Conservation (phyloP, 2,888 invertebrate genomes). For the Tanypteryx hageni region DNA sequence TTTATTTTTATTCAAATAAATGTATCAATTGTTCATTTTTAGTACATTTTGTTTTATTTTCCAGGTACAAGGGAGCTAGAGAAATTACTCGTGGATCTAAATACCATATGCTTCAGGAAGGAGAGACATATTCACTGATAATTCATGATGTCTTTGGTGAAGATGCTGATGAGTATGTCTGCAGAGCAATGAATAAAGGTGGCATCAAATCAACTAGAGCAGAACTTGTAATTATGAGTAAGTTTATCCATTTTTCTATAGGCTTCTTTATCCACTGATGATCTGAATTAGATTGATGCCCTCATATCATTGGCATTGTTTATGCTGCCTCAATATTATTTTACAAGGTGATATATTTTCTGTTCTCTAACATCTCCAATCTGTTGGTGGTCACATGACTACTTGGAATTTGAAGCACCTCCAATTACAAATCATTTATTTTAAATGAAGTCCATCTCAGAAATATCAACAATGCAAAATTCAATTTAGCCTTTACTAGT, state of each 20-base stretch:
- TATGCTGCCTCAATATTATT: neutral
- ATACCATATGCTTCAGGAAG: constrained; percentile 94
- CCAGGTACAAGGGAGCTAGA: constrained; percentile 94
- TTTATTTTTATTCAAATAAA: too few species aligned
- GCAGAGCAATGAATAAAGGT: constrained; percentile 95
- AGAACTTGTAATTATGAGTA: constrained; percentile 96
- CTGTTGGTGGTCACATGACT: too few species aligned
- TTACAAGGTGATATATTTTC: neutral
- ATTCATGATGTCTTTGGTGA: constrained; percentile 97
- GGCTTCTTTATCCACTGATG: too few species aligned
- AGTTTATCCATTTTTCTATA: constrained; percentile 74
- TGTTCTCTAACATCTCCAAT: neutral
- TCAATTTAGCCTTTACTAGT: too few species aligned
- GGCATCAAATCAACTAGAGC: constrained; percentile 97
- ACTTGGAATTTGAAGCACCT: too few species aligned
- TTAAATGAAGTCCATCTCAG: too few species aligned
- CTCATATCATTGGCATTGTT: neutral
- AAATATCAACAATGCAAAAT: too few species aligned
- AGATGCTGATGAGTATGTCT: constrained; percentile 98
- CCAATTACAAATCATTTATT: too few species aligned
- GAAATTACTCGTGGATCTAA: constrained; percentile 95
- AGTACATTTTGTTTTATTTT: too few species aligned
- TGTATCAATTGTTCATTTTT: too few species aligned
- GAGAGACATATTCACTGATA: constrained; percentile 89
- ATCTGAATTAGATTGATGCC: too few species aligned